These are phyloP conservation scores for Xiphorhynchus erythropygius DNA, from an alignment of 2,797 vertebrate genomes.

Conservation along the genomic window DNA sequence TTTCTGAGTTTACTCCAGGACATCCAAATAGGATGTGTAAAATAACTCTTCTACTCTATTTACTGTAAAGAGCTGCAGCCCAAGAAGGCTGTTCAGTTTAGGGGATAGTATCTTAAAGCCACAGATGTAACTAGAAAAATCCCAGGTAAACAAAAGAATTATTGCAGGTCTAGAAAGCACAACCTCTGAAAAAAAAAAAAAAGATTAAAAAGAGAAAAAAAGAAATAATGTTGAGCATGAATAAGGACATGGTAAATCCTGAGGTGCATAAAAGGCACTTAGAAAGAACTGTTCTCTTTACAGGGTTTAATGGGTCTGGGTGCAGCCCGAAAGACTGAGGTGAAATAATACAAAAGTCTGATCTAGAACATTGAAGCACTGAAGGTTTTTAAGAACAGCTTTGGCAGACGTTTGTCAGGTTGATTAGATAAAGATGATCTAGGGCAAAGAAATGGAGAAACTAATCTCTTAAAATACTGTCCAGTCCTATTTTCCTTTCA, in stretches of 20 bases:
- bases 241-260: background rate
- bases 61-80: background rate
- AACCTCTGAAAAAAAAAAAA: background rate
- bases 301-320: background rate
- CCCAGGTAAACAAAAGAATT: background rate
- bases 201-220: background rate
- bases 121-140: background rate
- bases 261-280: background rate
- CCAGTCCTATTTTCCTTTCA: background rate
- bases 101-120: background rate
- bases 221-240: background rate
- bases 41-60: background rate
- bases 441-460: background rate
- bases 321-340: background rate
- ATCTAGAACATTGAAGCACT: background rate
- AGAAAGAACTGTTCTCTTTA: background rate
- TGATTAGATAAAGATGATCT: background rate
- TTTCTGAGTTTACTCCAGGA: conserved; percentile 16
- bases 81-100: background rate
- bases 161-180: background rate
- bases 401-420: background rate
- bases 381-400: background rate
- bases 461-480: background rate
- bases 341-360: background rate
- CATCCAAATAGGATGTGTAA: background rate